Evolutionary conservation across 2,888 invertebrate species (phyloP).

Genomic region (Dinocampus coccinellae): DNA sequence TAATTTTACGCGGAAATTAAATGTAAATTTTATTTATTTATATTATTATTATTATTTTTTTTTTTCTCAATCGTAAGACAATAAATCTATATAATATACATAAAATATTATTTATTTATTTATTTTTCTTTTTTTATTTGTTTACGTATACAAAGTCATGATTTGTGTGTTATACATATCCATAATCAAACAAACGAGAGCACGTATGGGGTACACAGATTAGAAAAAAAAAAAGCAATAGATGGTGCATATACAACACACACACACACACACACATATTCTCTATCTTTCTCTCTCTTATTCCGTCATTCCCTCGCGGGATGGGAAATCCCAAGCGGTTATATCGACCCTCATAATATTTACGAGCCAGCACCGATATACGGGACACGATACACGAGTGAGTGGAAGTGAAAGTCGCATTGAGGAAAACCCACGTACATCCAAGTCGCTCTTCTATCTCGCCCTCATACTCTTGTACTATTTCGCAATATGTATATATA

Average conservation of each 20-base stretch:
- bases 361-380: conserved; percentile 55
- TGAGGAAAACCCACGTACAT: conserved; percentile 32
- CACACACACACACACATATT: neutral
- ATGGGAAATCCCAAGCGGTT: conserved; percentile 63
- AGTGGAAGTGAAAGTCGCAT: conserved; percentile 43
- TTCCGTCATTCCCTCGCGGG: conserved; percentile 49
- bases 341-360: conserved; percentile 66
- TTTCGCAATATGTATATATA: neutral
- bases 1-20: neutral
- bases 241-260: conserved; percentile 33
- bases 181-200: conserved; percentile 21
- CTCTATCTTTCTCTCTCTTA: conserved; percentile 24
- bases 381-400: conserved; percentile 34
- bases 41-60: no score
- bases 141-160: neutral
- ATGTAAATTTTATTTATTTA: no score
- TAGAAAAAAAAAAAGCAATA: conserved; percentile 6
- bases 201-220: neutral
- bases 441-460: conserved; percentile 8
- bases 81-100: no score
- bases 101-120: no score
- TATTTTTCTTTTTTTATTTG: no score
- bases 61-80: no score
- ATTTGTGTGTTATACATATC: conserved; percentile 6
- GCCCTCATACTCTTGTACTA: neutral